Percentiles rank a stretch among this genome's conserved stretches.
These are phyloP conservation scores for Delia radicum DNA, from an alignment of 1,140 invertebrate genomes.

Conservation along the genomic window DNA sequence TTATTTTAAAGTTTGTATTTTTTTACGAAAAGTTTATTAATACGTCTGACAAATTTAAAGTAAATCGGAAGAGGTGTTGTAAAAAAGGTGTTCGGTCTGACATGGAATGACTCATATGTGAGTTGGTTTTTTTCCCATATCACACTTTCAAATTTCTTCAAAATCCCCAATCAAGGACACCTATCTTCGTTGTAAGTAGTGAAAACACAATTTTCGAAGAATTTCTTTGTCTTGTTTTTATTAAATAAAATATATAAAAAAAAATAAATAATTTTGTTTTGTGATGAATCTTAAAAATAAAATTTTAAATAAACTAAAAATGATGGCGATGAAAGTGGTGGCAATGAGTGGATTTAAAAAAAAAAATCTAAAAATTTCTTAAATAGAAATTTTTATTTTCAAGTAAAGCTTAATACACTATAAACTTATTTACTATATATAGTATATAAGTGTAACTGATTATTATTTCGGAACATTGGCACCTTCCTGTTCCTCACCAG, in stretches of 20 bases:
- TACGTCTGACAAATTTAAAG: too few species aligned
- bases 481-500: background rate
- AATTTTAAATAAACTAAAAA: background rate
- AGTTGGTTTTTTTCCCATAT: too few species aligned
- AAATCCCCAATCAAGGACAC: too few species aligned
- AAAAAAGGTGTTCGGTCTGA: too few species aligned
- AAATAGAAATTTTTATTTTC: background rate
- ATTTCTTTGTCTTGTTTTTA: background rate
- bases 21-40: too few species aligned
- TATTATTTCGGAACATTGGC: background rate
- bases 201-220: too few species aligned
- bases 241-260: background rate
- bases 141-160: too few species aligned
- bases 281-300: background rate
- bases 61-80: too few species aligned
- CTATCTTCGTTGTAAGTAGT: too few species aligned
- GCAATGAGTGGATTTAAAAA: background rate
- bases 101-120: too few species aligned
- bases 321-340: conserved; percentile 11
- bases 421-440: background rate
- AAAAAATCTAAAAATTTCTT: background rate
- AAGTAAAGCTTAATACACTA: background rate
- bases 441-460: too few species aligned
- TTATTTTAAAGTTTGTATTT: too few species aligned
- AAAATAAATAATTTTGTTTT: conserved; percentile 22